These are phyloP conservation scores for Aspidoscelis tigris DNA, from an alignment of 2,113 vertebrate genomes.

Conservation along the genomic window DNA sequence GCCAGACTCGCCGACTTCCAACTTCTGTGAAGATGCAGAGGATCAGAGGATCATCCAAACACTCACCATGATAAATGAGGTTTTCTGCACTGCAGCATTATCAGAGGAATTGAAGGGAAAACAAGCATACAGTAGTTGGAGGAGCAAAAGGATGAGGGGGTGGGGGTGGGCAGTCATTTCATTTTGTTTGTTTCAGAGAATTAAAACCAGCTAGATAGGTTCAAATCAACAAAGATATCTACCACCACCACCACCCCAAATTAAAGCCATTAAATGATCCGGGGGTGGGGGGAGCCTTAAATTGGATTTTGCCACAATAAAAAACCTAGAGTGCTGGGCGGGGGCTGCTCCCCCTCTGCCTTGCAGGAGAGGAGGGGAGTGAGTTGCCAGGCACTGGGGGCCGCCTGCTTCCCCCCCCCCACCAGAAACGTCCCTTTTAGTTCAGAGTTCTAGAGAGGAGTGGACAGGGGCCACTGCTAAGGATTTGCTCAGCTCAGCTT, in stretches of 20 bases:
- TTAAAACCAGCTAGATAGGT: constrained; percentile 17
- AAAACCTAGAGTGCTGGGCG: neutral
- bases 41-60: neutral
- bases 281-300: neutral
- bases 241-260: neutral
- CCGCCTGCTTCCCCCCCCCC: constrained; percentile 39
- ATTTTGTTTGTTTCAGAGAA: neutral
- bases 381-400: constrained; percentile 60
- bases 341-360: constrained; percentile 13
- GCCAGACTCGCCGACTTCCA: neutral
- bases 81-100: neutral
- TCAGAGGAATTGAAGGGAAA: neutral
- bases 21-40: neutral
- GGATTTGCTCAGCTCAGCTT: constrained; percentile 59
- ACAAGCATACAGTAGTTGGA: neutral
- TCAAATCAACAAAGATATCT: neutral
- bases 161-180: neutral
- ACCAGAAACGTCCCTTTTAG: constrained; percentile 64
- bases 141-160: no score
- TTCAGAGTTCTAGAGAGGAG: constrained; percentile 52
- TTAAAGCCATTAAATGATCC: constrained; percentile 10
- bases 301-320: constrained; percentile 37
- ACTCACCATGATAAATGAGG: neutral
- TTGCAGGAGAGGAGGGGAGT: constrained; percentile 27
- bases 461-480: constrained; percentile 41